These are phyloP conservation scores for Dysdera silvatica DNA, from an alignment of 1,140 invertebrate genomes.

Conservation along the genomic window DNA sequence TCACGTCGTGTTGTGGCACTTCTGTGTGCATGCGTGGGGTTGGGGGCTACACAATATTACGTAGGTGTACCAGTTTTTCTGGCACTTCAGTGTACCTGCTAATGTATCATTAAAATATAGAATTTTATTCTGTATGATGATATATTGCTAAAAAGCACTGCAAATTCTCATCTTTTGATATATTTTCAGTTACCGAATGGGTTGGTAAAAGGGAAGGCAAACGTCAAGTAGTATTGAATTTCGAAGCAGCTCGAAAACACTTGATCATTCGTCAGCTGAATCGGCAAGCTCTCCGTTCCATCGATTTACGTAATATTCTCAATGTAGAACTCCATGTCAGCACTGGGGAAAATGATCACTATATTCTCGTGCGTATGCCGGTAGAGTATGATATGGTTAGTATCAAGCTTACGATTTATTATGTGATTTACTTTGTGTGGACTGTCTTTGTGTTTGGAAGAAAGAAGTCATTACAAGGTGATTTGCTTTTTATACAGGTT, in stretches of 20 bases:
- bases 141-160: no score
- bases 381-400: conserved; percentile 54
- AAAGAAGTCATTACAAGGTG: neutral
- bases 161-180: no score
- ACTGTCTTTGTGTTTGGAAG: conserved; percentile 26
- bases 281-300: conserved; percentile 40
- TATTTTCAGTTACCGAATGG: conserved; percentile 48
- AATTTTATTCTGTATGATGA: no score
- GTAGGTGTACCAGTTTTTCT: no score
- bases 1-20: no score
- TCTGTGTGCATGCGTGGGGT: no score
- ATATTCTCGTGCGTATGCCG: conserved; percentile 49
- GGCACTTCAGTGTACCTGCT: no score
- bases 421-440: neutral
- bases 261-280: conserved; percentile 39
- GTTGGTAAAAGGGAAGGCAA: conserved; percentile 38
- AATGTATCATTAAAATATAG: no score
- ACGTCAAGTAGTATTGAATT: conserved; percentile 45
- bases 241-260: conserved; percentile 37
- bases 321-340: conserved; percentile 37
- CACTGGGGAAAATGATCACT: conserved; percentile 28
- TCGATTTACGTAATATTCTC: conserved; percentile 40
- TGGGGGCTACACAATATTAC: no score
- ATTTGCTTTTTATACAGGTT: conserved; percentile 31
- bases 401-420: conserved; percentile 18